Evolutionary conservation across 1,140 invertebrate species (phyloP).

Genomic region (Galendromus occidentalis): DNA sequence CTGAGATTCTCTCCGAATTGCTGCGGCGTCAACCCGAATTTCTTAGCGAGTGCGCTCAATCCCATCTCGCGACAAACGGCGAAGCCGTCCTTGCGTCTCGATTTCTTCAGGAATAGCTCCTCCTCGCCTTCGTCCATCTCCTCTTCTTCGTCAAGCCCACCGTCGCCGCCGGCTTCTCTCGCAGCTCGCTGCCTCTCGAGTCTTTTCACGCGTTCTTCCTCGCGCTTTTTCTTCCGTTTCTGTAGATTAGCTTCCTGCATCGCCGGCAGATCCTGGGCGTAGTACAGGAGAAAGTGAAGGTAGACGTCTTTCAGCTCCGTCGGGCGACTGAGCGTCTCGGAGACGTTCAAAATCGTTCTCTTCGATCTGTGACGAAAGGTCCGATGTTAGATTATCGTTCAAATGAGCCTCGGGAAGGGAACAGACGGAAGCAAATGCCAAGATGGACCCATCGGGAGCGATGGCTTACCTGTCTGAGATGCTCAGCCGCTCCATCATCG

Average conservation of each 20-base stretch:
- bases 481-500: conserved; percentile 60
- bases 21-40: conserved; percentile 82
- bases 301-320: conserved; percentile 82
- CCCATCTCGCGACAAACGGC: conserved; percentile 57
- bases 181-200: conserved; percentile 26
- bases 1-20: conserved; percentile 91
- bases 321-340: conserved; percentile 53
- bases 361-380: conserved; percentile 13
- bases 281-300: conserved; percentile 79
- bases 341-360: conserved; percentile 21
- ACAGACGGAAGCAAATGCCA: too few relatives aligned
- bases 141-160: conserved; percentile 28
- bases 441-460: conserved; percentile 25
- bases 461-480: conserved; percentile 40
- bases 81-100: conserved; percentile 64
- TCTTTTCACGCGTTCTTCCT: conserved; percentile 13
- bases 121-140: conserved; percentile 37
- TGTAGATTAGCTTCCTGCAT: conserved; percentile 50
- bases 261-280: conserved; percentile 56
- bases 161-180: conserved; percentile 29
- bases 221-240: conserved; percentile 21
- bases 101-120: conserved; percentile 49
- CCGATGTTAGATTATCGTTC: too few relatives aligned
- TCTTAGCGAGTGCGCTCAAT: conserved; percentile 58
- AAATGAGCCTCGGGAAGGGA: too few relatives aligned